Conservation (phyloP, 2,888 invertebrate genomes). For the Troilus luridus region DNA sequence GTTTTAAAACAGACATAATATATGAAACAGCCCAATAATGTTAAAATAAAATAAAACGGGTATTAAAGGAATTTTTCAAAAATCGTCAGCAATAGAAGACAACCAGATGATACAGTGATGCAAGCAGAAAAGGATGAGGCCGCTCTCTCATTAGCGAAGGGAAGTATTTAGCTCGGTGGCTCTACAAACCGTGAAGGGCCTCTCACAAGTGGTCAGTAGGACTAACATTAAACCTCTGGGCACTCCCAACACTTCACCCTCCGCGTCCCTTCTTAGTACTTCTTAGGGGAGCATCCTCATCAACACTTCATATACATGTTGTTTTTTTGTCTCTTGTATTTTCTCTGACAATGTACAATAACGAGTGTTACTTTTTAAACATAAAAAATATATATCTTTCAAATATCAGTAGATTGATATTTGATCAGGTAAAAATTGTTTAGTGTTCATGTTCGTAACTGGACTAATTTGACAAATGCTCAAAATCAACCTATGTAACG, state of each 20-base stretch:
- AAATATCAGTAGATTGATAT: no score
- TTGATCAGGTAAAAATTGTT: no score
- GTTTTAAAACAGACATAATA: no score
- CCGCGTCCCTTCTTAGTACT: background rate
- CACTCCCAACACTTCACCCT: background rate
- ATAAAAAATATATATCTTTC: no score
- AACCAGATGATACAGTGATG: background rate
- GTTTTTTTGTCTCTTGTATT: background rate
- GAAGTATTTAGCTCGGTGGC: background rate
- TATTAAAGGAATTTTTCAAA: background rate
- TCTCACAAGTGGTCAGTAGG: background rate
- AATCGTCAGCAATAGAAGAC: background rate
- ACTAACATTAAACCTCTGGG: background rate
- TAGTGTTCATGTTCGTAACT: no score
- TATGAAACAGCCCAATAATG: no score
- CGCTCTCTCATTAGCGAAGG: background rate
- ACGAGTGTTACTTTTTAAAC: no score
- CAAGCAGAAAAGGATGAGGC: background rate
- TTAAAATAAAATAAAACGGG: no score
- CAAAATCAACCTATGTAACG: no score
- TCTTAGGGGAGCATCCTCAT: background rate
- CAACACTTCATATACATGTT: background rate
- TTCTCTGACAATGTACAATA: background rate
- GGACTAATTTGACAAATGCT: no score
- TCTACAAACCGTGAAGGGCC: slow-evolving; percentile 9